A percentile compares a stretch with the other conserved stretches of the same genome.
These are phyloP conservation scores for Cuculus canorus DNA, from an alignment of 2,797 vertebrate species.

Conservation along the genomic window DNA sequence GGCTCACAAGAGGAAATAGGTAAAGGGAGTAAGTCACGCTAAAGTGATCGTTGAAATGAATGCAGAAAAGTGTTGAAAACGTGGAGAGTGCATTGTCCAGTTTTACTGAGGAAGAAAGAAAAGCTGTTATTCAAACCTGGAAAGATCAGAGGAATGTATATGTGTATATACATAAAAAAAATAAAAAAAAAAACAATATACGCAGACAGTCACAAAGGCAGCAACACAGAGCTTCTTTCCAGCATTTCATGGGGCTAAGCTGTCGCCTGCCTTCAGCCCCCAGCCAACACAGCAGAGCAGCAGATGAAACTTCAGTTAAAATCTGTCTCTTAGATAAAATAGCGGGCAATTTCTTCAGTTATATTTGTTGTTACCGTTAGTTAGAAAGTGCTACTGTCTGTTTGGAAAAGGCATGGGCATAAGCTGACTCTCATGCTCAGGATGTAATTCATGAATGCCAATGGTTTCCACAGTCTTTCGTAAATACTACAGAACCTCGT, in stretches of 20 bases:
- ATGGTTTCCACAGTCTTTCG: background rate
- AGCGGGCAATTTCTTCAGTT: background rate
- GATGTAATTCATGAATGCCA: background rate
- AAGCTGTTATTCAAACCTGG: background rate
- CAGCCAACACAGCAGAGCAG: fast-evolving
- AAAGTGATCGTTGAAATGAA: background rate
- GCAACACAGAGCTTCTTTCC: background rate
- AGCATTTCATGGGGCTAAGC: fast-evolving
- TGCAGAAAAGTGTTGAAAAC: background rate
- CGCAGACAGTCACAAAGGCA: fast-evolving
- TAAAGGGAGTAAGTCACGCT: background rate
- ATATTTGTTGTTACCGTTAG: background rate
- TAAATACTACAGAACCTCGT: background rate
- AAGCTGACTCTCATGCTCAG: background rate
- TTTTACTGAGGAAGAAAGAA: too few relatives aligned
- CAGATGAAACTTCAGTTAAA: background rate
- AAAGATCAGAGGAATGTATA: background rate
- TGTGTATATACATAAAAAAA: background rate
- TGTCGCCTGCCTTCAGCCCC: background rate
- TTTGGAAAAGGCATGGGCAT: background rate
- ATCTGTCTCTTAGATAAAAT: background rate
- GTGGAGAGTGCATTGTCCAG: background rate
- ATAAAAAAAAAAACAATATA: background rate
- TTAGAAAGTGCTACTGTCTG: background rate
- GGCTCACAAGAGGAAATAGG: background rate